Percentiles rank a stretch among this genome's conserved stretches.
Evolutionary conservation across 2,888 invertebrate genomes (phyloP).

Genomic region (Polymixis flavicincta): DNA sequence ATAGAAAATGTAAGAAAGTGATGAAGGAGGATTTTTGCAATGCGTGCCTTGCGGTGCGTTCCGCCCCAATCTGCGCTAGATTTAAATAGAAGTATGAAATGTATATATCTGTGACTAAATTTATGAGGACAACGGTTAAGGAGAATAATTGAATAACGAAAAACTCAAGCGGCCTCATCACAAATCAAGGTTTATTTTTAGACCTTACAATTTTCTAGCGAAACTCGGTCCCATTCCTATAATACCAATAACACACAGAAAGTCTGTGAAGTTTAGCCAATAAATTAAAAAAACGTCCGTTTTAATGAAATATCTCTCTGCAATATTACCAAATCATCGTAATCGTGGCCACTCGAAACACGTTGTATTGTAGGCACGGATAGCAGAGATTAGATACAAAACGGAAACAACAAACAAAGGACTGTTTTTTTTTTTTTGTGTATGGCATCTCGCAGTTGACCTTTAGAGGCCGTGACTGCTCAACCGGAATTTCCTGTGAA

Average conservation of each 20-base stretch:
- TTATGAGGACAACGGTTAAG: neutral
- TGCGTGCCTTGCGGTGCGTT: too few species aligned
- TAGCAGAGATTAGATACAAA: constrained; percentile 25
- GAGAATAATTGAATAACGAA: neutral
- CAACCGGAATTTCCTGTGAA: too few species aligned
- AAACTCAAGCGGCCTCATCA: neutral
- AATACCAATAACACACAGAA: neutral
- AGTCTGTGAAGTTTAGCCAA: neutral
- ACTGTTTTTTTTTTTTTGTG: too few species aligned
- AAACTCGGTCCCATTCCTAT: neutral
- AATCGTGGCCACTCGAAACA: constrained; percentile 15
- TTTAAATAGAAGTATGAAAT: neutral
- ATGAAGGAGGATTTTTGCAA: too few species aligned
- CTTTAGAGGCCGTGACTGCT: too few species aligned
- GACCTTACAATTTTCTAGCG: neutral
- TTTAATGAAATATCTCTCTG: neutral
- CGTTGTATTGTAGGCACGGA: neutral
- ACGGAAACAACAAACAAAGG: neutral
- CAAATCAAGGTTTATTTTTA: neutral
- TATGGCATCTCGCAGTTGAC: too few species aligned
- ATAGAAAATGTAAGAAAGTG: too few species aligned
- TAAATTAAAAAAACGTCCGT: neutral
- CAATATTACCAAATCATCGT: constrained; percentile 19
- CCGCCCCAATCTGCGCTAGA: neutral
- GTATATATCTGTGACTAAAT: too few species aligned